Base-by-base conservation (phyloP, 2,888 invertebrate species). In the Calliphora vomitoria region DNA sequence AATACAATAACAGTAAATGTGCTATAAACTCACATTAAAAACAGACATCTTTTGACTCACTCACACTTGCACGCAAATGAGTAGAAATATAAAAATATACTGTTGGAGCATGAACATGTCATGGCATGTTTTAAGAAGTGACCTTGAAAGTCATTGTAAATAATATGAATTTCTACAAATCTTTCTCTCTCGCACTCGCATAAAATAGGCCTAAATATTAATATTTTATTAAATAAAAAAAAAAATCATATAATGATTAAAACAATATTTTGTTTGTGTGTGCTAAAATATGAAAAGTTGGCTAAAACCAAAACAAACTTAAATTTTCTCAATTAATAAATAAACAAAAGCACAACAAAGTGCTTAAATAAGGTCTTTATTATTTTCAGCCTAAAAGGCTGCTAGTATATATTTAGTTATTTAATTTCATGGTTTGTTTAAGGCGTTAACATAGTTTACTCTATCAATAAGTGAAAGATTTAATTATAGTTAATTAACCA, bases 91-190 rank as follows among this genome's bases (percentile, higher is more conserved):
- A 62, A 66, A 50, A 35, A 62, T 44, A 35, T 62, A 35, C n/a
- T 15, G 25, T 50, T 31, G 31, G 66, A 58, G 44, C 64, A 76
- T 38, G 66, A 58, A 55, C 53, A 76, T 38, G 64, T 47, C 25
- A 72, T 72, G 64, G 69, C 76, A 78, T 47, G 68, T 55, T 69
- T 44, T 25, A 44, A 64, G 47, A 13, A 41, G 13, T 85, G 79
- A 82, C 87, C 87, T 87, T 87, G 87, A 85, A 74, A 82, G 78
- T 79, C 78, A 82, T 71, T 66, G 80, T 78, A 53, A 75, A 84
- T 78, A 84, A 82, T 74, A 79, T 55, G 53, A 68, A 81, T 69
- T 79, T 62, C 47, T 79, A 82, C n/a, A 31, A 0, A 15, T 31
- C 5, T 35, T 8, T 8, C 44, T 44, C 47, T 41, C 20, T 69